Conservation (phyloP, 2,113 vertebrate species). For the Boleophthalmus pectinirostris region DNA sequence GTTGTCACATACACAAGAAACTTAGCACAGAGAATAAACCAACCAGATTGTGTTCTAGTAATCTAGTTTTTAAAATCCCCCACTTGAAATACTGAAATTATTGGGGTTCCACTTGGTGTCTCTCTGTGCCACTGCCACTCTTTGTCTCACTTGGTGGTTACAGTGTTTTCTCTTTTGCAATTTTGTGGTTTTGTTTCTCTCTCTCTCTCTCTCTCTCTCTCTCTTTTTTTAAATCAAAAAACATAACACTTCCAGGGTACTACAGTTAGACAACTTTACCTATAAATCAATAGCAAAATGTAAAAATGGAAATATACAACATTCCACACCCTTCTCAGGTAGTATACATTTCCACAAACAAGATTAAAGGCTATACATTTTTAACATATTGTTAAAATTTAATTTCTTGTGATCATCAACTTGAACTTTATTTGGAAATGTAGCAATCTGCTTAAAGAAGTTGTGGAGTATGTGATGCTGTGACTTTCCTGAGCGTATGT, state of each 20-base stretch:
- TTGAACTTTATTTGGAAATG: neutral
- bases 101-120: neutral
- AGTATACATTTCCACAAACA: neutral
- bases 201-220: no score
- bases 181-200: neutral
- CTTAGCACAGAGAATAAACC: neutral
- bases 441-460: neutral
- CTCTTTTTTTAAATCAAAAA: neutral
- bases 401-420: neutral
- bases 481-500: constrained; percentile 7
- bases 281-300: no score
- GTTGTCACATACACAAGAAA: constrained; percentile 3
- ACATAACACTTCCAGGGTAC: neutral
- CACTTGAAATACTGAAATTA: neutral
- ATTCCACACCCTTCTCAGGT: no score
- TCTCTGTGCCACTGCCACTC: no score
- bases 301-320: no score
- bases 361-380: neutral
- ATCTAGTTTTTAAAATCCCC: neutral
- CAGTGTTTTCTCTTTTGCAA: neutral
- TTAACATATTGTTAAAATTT: neutral
- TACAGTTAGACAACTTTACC: neutral
- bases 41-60: neutral
- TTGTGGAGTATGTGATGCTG: constrained; percentile 13
- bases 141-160: neutral